Conservation (phyloP, 2,888 invertebrate species). For the Cephonodes hylas region DNA sequence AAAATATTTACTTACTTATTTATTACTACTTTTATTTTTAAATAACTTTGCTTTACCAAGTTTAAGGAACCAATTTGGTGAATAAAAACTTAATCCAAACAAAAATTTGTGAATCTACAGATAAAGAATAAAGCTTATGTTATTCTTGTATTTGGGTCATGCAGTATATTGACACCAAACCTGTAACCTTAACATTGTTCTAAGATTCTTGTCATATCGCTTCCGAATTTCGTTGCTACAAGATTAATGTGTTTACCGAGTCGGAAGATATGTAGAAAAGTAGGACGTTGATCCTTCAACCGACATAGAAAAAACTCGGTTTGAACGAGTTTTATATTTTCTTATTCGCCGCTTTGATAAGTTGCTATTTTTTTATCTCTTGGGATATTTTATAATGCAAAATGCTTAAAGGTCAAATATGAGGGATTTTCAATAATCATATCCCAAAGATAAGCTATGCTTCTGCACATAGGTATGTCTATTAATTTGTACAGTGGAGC, state of each 20-base stretch:
- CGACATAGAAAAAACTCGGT: not conserved
- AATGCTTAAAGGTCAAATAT: not conserved
- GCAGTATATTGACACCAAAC: too few relatives aligned
- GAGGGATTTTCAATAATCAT: not conserved
- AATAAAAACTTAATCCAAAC: too few relatives aligned
- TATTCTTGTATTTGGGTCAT: not conserved
- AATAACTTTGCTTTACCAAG: too few relatives aligned
- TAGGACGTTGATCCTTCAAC: not conserved
- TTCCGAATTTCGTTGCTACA: not conserved
- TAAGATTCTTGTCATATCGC: not conserved
- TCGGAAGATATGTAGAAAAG: not conserved
- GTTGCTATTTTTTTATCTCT: not conserved
- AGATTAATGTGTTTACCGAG: constrained; percentile 1
- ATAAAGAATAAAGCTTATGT: too few relatives aligned
- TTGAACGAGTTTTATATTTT: not conserved
- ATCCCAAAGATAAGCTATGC: too few relatives aligned
- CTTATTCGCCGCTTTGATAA: not conserved
- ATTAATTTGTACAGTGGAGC: too few relatives aligned
- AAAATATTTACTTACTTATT: too few relatives aligned
- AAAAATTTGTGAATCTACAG: too few relatives aligned
- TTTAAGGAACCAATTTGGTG: too few relatives aligned
- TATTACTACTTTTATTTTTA: too few relatives aligned
- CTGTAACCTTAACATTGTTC: not conserved
- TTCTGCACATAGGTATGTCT: too few relatives aligned
- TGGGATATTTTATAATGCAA: too few relatives aligned